Evolutionary conservation across 2,797 vertebrate species (phyloP).

Genomic region (Anabacerthia variegaticeps): DNA sequence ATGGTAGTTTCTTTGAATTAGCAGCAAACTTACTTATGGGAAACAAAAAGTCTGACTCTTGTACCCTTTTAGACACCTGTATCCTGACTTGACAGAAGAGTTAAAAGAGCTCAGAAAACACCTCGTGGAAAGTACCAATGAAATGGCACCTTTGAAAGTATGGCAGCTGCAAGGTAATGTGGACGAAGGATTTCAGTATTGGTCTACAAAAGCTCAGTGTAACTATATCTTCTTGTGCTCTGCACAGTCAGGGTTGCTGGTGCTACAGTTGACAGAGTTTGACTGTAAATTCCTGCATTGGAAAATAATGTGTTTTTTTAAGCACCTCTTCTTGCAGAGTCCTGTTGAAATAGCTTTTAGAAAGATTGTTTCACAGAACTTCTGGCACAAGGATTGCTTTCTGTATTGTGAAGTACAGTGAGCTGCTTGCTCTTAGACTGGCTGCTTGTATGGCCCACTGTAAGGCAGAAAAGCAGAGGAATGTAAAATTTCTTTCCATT

Average conservation of each 20-base stretch:
- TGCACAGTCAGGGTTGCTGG: accelerated
- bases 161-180: slow-evolving; percentile 97
- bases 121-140: slow-evolving; percentile 97
- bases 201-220: not conserved
- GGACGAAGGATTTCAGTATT: not conserved
- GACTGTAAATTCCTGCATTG: not conserved
- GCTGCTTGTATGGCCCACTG: not conserved
- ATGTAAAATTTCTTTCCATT: not conserved
- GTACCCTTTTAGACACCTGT: slow-evolving; percentile 75
- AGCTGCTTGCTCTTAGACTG: not conserved
- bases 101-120: slow-evolving; percentile 94
- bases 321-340: not conserved
- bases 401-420: not conserved
- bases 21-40: not conserved
- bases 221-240: not conserved
- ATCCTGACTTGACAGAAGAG: slow-evolving; percentile 90
- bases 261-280: not conserved
- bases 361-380: not conserved
- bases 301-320: not conserved
- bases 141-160: slow-evolving; percentile 98
- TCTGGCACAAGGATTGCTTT: not conserved
- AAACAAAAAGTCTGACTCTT: not conserved
- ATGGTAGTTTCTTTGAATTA: not conserved
- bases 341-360: not conserved
- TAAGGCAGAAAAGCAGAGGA: not conserved